Evolutionary conservation across 2,797 vertebrate genomes (phyloP).

Genomic region (Chaunax sp.): DNA sequence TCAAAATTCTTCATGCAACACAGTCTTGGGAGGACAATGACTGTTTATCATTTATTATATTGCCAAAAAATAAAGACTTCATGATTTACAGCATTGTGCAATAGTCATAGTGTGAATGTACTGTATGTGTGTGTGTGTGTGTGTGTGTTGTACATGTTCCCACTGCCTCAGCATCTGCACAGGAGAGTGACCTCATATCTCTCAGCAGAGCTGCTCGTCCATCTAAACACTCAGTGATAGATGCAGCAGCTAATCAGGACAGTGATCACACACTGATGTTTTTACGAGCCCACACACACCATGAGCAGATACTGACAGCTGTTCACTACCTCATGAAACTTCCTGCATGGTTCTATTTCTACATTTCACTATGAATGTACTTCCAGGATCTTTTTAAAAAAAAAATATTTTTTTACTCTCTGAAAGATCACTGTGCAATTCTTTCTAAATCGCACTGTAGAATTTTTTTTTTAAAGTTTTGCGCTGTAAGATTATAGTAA

Average conservation of each 20-base stretch:
- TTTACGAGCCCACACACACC: constrained; percentile 31
- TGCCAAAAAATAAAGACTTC: constrained; percentile 61
- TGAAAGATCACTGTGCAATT: too few species aligned
- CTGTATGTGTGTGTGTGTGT: not conserved
- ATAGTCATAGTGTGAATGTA: not conserved
- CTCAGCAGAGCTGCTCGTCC: constrained; percentile 55
- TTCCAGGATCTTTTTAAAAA: not conserved
- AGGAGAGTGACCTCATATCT: constrained; percentile 64
- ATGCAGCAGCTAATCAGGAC: constrained; percentile 76
- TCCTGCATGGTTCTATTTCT: constrained; percentile 35
- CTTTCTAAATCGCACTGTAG: too few species aligned
- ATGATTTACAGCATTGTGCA: constrained; percentile 48
- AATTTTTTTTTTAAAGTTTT: too few species aligned
- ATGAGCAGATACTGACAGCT: constrained; percentile 25
- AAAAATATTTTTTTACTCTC: too few species aligned
- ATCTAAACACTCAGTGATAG: constrained; percentile 76
- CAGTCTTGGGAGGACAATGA: constrained; percentile 12
- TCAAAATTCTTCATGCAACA: constrained; percentile 22
- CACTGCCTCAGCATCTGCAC: constrained; percentile 59
- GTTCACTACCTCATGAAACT: constrained; percentile 27
- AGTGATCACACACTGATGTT: constrained; percentile 45
- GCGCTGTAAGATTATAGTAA: too few species aligned
- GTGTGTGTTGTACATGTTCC: constrained; percentile 29
- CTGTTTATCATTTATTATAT: constrained; percentile 41
- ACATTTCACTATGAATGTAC: not conserved